Evolutionary conservation across 2,888 invertebrate species (phyloP).

Genomic region (Selenia dentaria): DNA sequence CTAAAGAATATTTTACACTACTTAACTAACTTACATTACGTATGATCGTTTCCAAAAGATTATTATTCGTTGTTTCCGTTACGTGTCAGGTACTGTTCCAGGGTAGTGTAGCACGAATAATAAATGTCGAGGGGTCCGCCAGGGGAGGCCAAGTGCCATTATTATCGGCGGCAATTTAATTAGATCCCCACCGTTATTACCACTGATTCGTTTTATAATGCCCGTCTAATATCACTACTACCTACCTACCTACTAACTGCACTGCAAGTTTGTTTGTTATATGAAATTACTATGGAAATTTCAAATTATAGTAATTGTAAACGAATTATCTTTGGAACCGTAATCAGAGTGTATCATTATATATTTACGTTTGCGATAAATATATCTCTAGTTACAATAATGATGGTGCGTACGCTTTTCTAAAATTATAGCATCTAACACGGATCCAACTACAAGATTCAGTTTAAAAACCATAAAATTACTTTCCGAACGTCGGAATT

Average conservation of each 20-base stretch:
- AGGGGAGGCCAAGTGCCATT: constrained; percentile 76
- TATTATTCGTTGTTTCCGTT: constrained; percentile 39
- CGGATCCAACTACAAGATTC: constrained; percentile 55
- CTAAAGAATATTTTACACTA: no score
- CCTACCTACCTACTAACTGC: constrained; percentile 14
- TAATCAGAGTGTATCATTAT: constrained; percentile 6
- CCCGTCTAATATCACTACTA: constrained; percentile 64
- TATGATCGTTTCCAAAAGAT: constrained; percentile 25
- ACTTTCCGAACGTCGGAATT: constrained; percentile 75
- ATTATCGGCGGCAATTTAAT: constrained; percentile 84
- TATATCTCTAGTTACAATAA: constrained; percentile 1
- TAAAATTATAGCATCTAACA: constrained; percentile 29
- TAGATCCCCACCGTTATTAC: constrained; percentile 81
- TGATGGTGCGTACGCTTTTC: constrained; percentile 1
- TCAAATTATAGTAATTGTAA: constrained; percentile 34
- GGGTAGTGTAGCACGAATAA: constrained; percentile 71
- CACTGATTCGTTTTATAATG: constrained; percentile 81
- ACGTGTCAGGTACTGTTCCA: constrained; percentile 49
- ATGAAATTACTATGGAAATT: constrained; percentile 40
- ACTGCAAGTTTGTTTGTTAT: constrained; percentile 29
- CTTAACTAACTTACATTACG: no score
- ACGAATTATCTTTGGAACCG: constrained; percentile 3
- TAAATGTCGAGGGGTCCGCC: constrained; percentile 77
- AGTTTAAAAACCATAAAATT: constrained; percentile 81
- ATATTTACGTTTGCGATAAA: constrained; percentile 1